Evolutionary conservation across 1,140 invertebrate species (phyloP), one percentile per base, ranked within the genome.

Genomic region (Berghia stephanieae): DNA sequence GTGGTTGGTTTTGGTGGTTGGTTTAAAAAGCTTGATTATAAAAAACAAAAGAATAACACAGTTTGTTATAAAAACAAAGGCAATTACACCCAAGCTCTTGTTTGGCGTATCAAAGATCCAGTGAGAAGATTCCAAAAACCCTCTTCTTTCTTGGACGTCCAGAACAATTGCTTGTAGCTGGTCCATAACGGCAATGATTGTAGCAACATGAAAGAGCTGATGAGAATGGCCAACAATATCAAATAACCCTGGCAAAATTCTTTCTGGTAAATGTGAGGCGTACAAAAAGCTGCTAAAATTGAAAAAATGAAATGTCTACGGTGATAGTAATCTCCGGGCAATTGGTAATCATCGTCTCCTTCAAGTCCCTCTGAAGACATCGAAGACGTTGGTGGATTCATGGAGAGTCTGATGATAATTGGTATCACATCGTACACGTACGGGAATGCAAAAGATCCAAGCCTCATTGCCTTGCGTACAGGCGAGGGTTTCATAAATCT

Each of bases 141-240:
- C 67, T 31, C 80, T 79, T 6, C 88, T 79, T 8, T 79, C 80
- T 21, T 84, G 76, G 82, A 89, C 84, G 75, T 91, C 90, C 31
- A 86, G 80, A 6, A 90, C 78, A 6, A 88, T 82, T 0, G 83
- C 90, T 57, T 84, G 86, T 82, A 90, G 87, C 78, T 90, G 90
- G 71, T 88, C 83, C 80, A 88, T 82, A 3, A 89, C 89, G 1
- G 84, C 89, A 2, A 89, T 66, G 43, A 90, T 88, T 0, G 79
- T 84, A 40, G 78, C 82, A n/a, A 91, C 84, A 75, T 91, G 91
- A 71, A 91, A 89, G 4, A 90, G 74, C 81, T 91, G 90, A 81
- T 91, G 91, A 68, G 89, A 90, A 77, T 91, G 90, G 1, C 90
- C 90, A 36, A 91, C 76, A 77, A 91, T 89, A 79, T 91, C 90